phyloP scores from a whole-genome alignment of 2,113 vertebrate genomes.

The Tragelaphus buxtoni region DNA sequence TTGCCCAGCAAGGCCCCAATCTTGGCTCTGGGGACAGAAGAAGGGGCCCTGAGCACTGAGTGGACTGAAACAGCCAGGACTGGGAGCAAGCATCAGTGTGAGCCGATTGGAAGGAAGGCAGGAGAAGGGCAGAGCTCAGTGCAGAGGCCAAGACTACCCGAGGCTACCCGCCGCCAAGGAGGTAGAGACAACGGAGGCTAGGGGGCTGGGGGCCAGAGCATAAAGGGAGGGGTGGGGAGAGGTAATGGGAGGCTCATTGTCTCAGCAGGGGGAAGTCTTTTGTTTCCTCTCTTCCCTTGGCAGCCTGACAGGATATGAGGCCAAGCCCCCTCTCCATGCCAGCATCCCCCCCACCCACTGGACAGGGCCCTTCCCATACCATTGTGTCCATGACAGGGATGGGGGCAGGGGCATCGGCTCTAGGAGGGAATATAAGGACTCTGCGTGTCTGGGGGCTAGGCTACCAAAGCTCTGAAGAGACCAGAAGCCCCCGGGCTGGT shows the following conservation, averaged over 20 bases:
- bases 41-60: slow-evolving; percentile 70
- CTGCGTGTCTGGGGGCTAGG: not conserved
- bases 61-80: not conserved
- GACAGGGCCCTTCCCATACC: slow-evolving; percentile 38
- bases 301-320: slow-evolving; percentile 78
- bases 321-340: slow-evolving; percentile 72
- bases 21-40: slow-evolving; percentile 76
- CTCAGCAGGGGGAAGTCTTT: slow-evolving; percentile 67
- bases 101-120: not conserved
- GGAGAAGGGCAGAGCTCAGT: not conserved
- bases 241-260: slow-evolving; percentile 52
- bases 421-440: not conserved
- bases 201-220: not conserved
- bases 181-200: not conserved
- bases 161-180: not conserved
- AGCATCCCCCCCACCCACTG: slow-evolving; percentile 69
- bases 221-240: not conserved
- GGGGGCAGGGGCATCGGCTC: not conserved
- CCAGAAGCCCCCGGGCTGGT: slow-evolving; percentile 31
- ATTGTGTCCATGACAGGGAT: slow-evolving; percentile 40
- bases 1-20: slow-evolving; percentile 75
- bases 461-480: not conserved
- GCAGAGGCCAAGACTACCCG: not conserved
- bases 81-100: slow-evolving; percentile 42
- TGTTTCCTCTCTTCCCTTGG: slow-evolving; percentile 70